Evolutionary conservation across 1,140 invertebrate genomes (phyloP).

Genomic region (Apis dorsata): DNA sequence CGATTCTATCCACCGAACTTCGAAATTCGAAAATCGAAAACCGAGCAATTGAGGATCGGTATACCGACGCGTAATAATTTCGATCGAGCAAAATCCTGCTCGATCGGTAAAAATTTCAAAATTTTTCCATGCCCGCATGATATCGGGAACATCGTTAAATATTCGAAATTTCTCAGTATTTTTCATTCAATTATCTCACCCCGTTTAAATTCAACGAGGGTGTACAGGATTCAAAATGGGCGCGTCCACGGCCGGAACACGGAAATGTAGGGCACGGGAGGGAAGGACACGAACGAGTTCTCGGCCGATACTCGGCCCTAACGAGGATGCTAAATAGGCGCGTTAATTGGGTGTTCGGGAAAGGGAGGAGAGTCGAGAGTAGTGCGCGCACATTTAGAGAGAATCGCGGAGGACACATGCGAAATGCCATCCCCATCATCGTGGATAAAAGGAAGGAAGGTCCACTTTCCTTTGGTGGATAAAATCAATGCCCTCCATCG

Average conservation of each 20-base stretch:
- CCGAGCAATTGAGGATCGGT: no score
- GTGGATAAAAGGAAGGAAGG: slow-evolving; percentile 13
- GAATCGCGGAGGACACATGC: background rate
- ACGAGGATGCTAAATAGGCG: slow-evolving; percentile 23
- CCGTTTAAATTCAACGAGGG: background rate
- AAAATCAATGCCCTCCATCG: slow-evolving; percentile 63
- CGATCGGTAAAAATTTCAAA: background rate
- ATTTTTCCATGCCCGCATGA: background rate
- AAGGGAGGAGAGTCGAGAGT: background rate
- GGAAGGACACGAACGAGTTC: background rate
- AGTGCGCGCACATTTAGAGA: background rate
- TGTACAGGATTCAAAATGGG: slow-evolving; percentile 43
- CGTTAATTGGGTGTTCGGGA: background rate
- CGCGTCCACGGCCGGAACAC: slow-evolving; percentile 10
- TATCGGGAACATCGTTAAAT: background rate
- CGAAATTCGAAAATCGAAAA: no score
- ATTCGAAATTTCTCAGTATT: background rate
- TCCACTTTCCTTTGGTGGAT: slow-evolving; percentile 51
- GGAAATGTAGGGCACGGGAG: slow-evolving; percentile 14
- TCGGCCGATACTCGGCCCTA: background rate
- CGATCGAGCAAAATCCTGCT: no score
- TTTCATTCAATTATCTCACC: background rate
- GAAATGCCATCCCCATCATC: slow-evolving; percentile 13
- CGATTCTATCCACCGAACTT: no score
- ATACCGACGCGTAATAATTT: no score